Percentiles rank a stretch among this genome's conserved stretches.
Conservation (phyloP, 2,113 vertebrate species). For the Pardalotus punctatus region DNA sequence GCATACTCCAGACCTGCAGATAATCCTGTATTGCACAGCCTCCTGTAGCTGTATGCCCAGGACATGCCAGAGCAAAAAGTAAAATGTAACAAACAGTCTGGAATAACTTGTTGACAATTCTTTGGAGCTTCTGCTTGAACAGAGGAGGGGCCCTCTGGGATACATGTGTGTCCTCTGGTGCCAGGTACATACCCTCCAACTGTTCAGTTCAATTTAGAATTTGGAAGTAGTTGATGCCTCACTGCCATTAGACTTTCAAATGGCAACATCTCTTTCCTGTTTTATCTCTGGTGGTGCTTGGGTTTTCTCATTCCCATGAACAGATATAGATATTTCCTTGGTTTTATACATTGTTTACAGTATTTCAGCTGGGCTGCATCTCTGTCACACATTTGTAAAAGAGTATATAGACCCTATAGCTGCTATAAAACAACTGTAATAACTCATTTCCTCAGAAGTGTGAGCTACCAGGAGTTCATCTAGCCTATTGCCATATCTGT, state of each 20-base stretch:
- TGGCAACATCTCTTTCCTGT: not conserved
- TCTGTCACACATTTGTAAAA: not conserved
- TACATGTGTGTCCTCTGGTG: not conserved
- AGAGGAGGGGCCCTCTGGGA: not conserved
- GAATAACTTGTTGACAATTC: not conserved
- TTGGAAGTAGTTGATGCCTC: not conserved
- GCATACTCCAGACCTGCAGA: not conserved
- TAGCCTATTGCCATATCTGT: not conserved
- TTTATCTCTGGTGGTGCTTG: not conserved
- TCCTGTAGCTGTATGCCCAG: not conserved
- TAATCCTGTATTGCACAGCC: not conserved
- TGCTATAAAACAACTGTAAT: not conserved
- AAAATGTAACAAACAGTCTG: not conserved
- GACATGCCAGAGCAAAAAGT: not conserved
- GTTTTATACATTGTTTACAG: not conserved
- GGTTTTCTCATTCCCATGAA: not conserved
- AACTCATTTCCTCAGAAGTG: not conserved
- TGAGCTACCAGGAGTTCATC: not conserved
- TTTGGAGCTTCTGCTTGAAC: not conserved
- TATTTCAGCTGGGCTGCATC: not conserved
- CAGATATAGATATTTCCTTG: not conserved
- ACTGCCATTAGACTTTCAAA: not conserved
- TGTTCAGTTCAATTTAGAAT: not conserved
- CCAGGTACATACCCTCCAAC: not conserved
- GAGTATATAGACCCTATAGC: not conserved